Evolutionary conservation across 2,888 invertebrate species (phyloP), one percentile per base, ranked within the genome.

Genomic region (Pterostichus niger): DNA sequence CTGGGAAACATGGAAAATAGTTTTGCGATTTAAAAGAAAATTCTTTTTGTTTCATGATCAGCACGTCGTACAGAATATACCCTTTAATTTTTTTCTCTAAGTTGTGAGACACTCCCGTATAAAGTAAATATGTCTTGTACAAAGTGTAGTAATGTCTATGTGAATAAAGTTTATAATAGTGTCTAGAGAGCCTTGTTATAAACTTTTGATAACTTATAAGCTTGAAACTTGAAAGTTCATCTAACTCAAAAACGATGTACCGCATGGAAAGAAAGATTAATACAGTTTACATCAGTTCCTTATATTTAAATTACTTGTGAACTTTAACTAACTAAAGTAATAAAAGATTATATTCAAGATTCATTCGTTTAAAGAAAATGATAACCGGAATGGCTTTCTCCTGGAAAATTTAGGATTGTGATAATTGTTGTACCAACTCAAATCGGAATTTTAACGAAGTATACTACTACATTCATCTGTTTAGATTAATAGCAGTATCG

Each of bases 191-290:
- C 13, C 49, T 52, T 75, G 33, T 75, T 75, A 75, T 75, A 52
- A 75, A 75, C 49, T 75, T 75, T 75, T 75, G 75, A 71, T 75
- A 75, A 75, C 11, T 68, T 68, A 40, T 31, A 75, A 75, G 46
- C 73, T 44, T 17, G n/a, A n/a, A 73, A 73, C 46, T 73, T 73
- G 46, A 73, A 64, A 73, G 73, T 46, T 73, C 44, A 44, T 46
- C 49, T 73, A 73, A n/a, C 31, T 75, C 44, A 44, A 71, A 71
- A 71, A 71, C 68, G 68, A 71, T 71, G 68, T 17, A 71, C 44
- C 68, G 40, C 68, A 71, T 44, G 13, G 6, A 71, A 75, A 52
- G 52, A 75, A 31, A 75, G 75, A 75, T 52, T 17, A 73, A 73
- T 73, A 52, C 24, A 46, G 44, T 71, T 71, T 46, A 75, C 75